Base-by-base conservation (phyloP, 1,140 invertebrate species). In the Carcinoscorpius rotundicauda region DNA sequence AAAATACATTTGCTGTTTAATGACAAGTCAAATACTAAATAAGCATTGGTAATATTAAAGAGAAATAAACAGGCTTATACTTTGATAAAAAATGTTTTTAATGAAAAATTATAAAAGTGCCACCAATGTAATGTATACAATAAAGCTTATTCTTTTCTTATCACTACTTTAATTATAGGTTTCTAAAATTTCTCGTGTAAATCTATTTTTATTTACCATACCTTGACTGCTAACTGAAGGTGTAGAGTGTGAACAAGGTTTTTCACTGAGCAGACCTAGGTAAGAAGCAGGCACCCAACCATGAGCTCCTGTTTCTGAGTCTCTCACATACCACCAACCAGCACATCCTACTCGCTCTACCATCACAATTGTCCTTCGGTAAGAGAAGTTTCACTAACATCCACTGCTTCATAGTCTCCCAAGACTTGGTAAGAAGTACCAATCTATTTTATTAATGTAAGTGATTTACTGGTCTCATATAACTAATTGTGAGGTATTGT, bases 211-310 rank as follows among this genome's bases (percentile, higher is more conserved):
- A 29, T 29, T 29, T 29, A 29, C 2, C 29, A 29, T 71, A 76
- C 78, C 78, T 71, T 78, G 75, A 68, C 78, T 79, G 59, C 77
- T 78, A 55, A 78, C 72, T 10, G 79, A 80, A 10, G 76, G 76
- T 48, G 77, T 73, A 29, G 29, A 29, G 58, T 74, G 68, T 52
- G 74, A 76, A 11, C 71, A 69, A 29, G 29, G 29, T 55, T 65
- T 68, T 64, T 70, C 68, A 51, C 60, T 68, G 69, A 61, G 69
- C 63, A 59, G 70, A 67, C 93, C 91, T 69, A 96, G 80, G 77
- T 93, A 96, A 11, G 90, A 90, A 4, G 90, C 89, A 51, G 92
- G 93, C 55, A 90, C 91, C 93, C 93, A 97, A 49, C 93, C 93
- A 78, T 93, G 91, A 68, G 49, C 66, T 69, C 9, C 52, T 5